Percentiles rank a stretch among this genome's conserved stretches.
These are phyloP conservation scores for Semotilus atromaculatus DNA, from an alignment of 2,797 vertebrate species.

Conservation along the genomic window DNA sequence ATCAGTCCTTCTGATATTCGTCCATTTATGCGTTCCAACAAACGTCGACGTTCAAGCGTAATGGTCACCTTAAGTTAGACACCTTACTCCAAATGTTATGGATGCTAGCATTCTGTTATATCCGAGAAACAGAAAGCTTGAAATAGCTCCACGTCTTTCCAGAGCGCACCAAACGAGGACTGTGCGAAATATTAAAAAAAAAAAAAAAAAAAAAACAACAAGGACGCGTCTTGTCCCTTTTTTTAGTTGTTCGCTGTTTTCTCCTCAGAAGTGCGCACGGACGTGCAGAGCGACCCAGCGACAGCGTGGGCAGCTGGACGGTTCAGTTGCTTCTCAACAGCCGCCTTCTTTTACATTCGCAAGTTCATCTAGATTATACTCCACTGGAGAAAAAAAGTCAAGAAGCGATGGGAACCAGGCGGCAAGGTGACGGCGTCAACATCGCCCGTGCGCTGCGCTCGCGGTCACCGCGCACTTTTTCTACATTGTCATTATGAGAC, in stretches of 20 bases:
- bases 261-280: conserved; percentile 48
- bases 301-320: conserved; percentile 68
- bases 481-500: conserved; percentile 66
- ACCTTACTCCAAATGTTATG: conserved; percentile 77
- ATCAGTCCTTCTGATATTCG: conserved; percentile 79
- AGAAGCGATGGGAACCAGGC: conserved; percentile 52
- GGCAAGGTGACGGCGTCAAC: conserved; percentile 63
- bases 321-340: conserved; percentile 62
- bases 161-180: conserved; percentile 40
- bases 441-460: conserved; percentile 63
- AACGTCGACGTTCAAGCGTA: conserved; percentile 69
- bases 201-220: conserved; percentile 41
- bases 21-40: conserved; percentile 78
- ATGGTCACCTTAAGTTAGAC: conserved; percentile 75
- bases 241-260: conserved; percentile 50
- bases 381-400: conserved; percentile 57
- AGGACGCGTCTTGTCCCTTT: conserved; percentile 66
- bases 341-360: conserved; percentile 71
- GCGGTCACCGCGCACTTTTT: conserved; percentile 71
- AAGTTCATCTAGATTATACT: conserved; percentile 76
- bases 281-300: conserved; percentile 48
- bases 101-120: conserved; percentile 75
- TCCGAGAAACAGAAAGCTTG: conserved; percentile 69
- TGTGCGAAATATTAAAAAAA: conserved; percentile 27
- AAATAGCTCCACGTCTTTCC: conserved; percentile 67